These are phyloP conservation scores for Parthenolecanium corni DNA, from an alignment of 2,888 invertebrate genomes.

Conservation along the genomic window DNA sequence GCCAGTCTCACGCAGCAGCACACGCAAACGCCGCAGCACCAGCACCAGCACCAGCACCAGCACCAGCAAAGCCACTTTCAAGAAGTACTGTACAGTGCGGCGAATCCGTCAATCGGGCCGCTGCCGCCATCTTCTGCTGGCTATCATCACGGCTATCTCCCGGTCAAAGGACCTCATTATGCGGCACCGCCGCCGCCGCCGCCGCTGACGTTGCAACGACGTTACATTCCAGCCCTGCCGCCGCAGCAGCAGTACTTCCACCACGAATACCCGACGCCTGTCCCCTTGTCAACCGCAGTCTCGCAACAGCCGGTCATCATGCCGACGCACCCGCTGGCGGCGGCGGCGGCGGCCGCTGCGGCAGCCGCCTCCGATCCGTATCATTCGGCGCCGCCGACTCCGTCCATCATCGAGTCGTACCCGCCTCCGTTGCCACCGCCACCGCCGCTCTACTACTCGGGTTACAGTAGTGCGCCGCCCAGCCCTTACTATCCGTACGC, in stretches of 20 bases:
- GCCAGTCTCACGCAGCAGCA: conserved; percentile 27
- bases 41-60: conserved; percentile 25
- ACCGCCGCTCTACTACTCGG: conserved; percentile 34
- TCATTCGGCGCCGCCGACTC: conserved; percentile 22
- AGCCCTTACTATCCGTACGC: conserved; percentile 44
- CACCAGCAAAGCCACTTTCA: conserved; percentile 38
- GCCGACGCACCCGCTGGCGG: conserved; percentile 10
- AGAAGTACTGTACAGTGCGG: conserved; percentile 34
- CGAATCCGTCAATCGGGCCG: conserved; percentile 31
- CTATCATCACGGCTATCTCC: conserved; percentile 30
- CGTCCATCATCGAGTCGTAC: conserved; percentile 18
- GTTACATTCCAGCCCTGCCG: conserved; percentile 33
- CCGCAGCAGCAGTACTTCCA: conserved; percentile 36
- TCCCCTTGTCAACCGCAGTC: conserved; percentile 39
- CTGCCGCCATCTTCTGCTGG: conserved; percentile 30
- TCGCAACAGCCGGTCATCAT: conserved; percentile 21
- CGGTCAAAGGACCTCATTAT: conserved; percentile 36
- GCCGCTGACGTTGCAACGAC: conserved; percentile 38
- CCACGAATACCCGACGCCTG: conserved; percentile 38
- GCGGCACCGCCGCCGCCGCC: conserved; percentile 6
- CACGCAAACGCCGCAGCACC: conserved; percentile 31
- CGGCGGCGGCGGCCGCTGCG: conserved; percentile 2
- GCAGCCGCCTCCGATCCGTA: conserved; percentile 13
- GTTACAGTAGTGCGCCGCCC: conserved; percentile 31
- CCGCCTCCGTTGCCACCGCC: conserved; percentile 8